phyloP scores from a whole-genome alignment of 2,113 vertebrate genomes.

The Sander lucioperca region DNA sequence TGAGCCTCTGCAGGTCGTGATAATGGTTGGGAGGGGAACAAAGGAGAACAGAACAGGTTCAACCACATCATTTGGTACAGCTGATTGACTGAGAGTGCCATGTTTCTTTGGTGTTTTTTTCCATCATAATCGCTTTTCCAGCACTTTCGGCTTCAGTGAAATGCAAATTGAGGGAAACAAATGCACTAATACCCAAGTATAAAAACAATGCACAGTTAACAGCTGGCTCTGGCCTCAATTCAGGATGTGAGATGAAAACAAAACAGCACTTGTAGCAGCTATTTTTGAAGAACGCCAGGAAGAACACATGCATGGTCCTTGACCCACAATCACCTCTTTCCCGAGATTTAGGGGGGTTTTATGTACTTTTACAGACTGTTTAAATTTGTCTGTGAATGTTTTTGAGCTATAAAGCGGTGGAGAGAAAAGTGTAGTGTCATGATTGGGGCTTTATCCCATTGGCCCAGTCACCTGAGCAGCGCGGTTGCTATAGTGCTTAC shows the following conservation, averaged over 20 bases:
- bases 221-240: conserved; percentile 27
- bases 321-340: not conserved
- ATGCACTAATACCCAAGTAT: not conserved
- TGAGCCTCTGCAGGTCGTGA: conserved; percentile 17
- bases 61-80: conserved; percentile 45
- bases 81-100: conserved; percentile 25
- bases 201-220: conserved; percentile 24
- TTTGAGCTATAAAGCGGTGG: conserved; percentile 36
- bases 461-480: conserved; percentile 64
- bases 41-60: conserved; percentile 65
- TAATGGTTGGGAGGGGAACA: conserved; percentile 41
- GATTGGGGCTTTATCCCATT: conserved; percentile 56
- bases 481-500: conserved; percentile 75
- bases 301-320: conserved; percentile 60
- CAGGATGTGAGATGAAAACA: conserved; percentile 60
- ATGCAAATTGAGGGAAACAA: not conserved
- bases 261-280: conserved; percentile 41
- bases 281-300: conserved; percentile 63
- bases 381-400: conserved; percentile 5
- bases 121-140: not conserved
- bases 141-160: conserved; percentile 3
- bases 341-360: conserved; percentile 9
- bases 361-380: conserved; percentile 13
- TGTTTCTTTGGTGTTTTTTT: conserved; percentile 33
- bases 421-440: conserved; percentile 65